Evolutionary conservation across 2,113 vertebrate genomes (phyloP).

Genomic region (Spea multiplicata): DNA sequence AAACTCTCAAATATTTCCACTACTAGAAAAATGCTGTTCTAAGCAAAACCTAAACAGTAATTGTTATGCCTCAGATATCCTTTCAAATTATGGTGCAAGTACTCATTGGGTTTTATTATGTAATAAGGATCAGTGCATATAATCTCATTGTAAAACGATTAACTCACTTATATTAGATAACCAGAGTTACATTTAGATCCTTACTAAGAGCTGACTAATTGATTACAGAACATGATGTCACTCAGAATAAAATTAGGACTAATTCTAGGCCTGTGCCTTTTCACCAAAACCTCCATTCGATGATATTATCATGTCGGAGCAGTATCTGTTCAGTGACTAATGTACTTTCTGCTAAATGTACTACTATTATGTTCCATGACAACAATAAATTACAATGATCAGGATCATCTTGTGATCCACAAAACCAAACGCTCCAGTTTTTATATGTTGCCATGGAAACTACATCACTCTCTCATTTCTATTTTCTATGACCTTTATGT

Average conservation of each 20-base stretch:
- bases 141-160: not conserved
- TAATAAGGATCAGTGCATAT: not conserved
- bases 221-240: slow-evolving; percentile 4
- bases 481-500: not conserved
- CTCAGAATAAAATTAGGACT: not conserved
- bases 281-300: not conserved
- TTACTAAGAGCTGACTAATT: not conserved
- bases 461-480: not conserved
- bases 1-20: not conserved
- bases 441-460: not conserved
- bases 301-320: not conserved
- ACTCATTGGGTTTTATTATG: not conserved
- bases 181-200: not conserved
- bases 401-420: not conserved
- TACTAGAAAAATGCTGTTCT: not conserved
- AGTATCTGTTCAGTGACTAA: not conserved
- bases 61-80: not conserved
- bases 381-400: not conserved
- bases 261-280: not conserved
- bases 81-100: not conserved
- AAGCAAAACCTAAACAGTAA: not conserved
- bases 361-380: not conserved
- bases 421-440: not conserved
- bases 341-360: not conserved
- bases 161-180: not conserved